Conservation (phyloP, 2,888 invertebrate species). For the Nephrotoma appendiculata region DNA sequence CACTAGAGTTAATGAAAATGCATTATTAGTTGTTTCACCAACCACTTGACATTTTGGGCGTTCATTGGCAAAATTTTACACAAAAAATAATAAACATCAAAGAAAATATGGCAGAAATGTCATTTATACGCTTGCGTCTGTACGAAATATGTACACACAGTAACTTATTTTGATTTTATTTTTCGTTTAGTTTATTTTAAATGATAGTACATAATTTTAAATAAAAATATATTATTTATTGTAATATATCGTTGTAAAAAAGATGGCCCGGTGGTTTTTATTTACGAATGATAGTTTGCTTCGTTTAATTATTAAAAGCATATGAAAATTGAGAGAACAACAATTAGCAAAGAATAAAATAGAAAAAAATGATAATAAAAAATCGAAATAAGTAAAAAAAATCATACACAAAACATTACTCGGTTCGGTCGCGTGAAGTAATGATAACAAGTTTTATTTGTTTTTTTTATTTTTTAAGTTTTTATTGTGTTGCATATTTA, state of each 20-base stretch:
- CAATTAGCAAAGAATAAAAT: neutral
- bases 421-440: neutral
- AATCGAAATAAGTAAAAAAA: neutral
- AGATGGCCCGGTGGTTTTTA: neutral
- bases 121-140: slow-evolving; percentile 1
- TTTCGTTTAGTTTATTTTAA: neutral
- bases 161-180: neutral
- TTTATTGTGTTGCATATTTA: neutral
- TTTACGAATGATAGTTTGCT: neutral
- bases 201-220: neutral
- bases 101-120: slow-evolving; percentile 3
- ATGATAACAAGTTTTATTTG: neutral
- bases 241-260: neutral
- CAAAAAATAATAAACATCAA: neutral
- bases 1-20: neutral
- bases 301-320: neutral
- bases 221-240: neutral
- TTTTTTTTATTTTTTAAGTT: neutral
- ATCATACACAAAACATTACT: neutral
- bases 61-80: neutral
- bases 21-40: neutral
- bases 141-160: neutral
- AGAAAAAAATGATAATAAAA: neutral
- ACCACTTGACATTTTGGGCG: neutral
- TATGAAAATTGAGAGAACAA: neutral